phyloP scores from a whole-genome alignment of 1,140 invertebrate genomes.

The Penaeus japonicus region DNA sequence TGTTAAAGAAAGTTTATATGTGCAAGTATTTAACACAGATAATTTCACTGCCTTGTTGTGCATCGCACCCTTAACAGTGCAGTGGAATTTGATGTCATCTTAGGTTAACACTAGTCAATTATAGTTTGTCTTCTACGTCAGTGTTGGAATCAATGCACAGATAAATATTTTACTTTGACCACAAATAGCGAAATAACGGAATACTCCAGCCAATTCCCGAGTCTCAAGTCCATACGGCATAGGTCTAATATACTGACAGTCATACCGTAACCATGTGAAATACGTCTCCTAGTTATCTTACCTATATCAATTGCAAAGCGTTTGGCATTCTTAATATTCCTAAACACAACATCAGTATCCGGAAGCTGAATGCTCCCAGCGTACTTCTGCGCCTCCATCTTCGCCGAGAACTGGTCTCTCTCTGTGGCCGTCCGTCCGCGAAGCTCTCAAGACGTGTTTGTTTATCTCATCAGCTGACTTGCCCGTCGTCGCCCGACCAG shows the following conservation, averaged over 20 bases:
- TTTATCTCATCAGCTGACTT: too few species aligned
- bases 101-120: too few species aligned
- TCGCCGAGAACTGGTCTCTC: background rate
- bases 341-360: constrained; percentile 70
- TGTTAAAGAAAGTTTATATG: too few species aligned
- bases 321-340: constrained; percentile 76
- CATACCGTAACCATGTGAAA: background rate
- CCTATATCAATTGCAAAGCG: constrained; percentile 79
- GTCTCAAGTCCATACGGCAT: background rate
- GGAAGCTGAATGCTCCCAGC: constrained; percentile 63
- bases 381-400: constrained; percentile 45
- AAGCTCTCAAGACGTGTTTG: too few species aligned
- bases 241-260: too few species aligned
- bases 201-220: background rate
- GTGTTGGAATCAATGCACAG: background rate
- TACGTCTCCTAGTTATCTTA: constrained; percentile 57
- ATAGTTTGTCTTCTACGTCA: too few species aligned
- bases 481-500: too few species aligned
- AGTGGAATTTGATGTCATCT: too few species aligned
- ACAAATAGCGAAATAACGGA: background rate
- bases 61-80: too few species aligned
- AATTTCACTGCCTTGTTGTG: too few species aligned
- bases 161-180: background rate
- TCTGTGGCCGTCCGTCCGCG: background rate
- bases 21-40: too few species aligned